Percentiles rank a stretch among this genome's conserved stretches.
Evolutionary conservation across 2,797 vertebrate species (phyloP).

Genomic region (Lerista edwardsae): DNA sequence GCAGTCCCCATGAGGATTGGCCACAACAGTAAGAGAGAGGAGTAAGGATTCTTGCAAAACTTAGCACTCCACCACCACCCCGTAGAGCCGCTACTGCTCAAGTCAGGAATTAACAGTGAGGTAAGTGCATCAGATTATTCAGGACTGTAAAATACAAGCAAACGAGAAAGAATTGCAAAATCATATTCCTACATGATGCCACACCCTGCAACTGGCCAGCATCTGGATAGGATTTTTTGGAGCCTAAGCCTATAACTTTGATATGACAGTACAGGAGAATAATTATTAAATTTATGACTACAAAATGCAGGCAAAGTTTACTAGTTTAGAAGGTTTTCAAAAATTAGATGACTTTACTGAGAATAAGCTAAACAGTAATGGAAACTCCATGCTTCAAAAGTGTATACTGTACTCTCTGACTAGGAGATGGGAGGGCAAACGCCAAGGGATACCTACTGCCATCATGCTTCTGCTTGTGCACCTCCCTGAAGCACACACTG

Average conservation of each 20-base stretch:
- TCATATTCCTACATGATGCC: not conserved
- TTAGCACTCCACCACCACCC: no score
- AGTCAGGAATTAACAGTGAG: not conserved
- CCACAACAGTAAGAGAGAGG: no score
- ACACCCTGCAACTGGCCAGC: not conserved
- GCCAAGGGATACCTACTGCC: not conserved
- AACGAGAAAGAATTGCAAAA: not conserved
- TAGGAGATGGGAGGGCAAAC: not conserved
- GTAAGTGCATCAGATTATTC: not conserved
- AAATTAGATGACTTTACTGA: no score
- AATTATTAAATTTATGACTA: not conserved
- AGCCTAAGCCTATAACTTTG: not conserved
- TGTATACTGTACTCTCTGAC: not conserved
- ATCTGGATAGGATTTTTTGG: not conserved
- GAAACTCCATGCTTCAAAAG: no score
- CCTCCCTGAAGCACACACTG: not conserved
- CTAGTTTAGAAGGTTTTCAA: not conserved
- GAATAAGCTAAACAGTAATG: not conserved
- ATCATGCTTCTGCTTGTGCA: not conserved
- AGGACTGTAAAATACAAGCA: not conserved
- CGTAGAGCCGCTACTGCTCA: no score
- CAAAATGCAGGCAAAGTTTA: not conserved
- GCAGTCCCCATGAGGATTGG: no score
- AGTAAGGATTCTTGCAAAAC: no score
- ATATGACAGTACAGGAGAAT: not conserved